Percentiles rank a stretch among this genome's conserved stretches.
phyloP scores from a whole-genome alignment of 1,140 invertebrate species.

The Brachionus sp. region DNA sequence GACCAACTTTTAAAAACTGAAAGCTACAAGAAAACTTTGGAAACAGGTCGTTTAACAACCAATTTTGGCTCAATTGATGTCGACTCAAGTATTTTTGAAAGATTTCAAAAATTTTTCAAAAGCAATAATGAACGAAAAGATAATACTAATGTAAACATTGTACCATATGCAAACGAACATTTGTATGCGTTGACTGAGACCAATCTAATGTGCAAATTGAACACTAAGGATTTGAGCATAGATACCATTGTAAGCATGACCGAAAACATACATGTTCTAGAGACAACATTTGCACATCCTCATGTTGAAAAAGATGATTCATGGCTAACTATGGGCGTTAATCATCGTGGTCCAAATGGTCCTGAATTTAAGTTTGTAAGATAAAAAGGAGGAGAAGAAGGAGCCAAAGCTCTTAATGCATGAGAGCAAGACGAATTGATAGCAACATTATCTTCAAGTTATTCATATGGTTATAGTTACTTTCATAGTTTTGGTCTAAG shows the following conservation, averaged over 20 bases:
- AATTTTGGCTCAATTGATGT: conserved; percentile 25
- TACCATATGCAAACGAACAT: conserved; percentile 75
- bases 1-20: conserved; percentile 65
- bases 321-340: conserved; percentile 70
- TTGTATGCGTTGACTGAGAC: conserved; percentile 76
- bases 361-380: conserved; percentile 34
- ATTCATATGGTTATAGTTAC: background rate
- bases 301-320: conserved; percentile 73
- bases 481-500: conserved; percentile 38
- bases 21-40: conserved; percentile 26
- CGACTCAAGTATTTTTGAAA: conserved; percentile 46
- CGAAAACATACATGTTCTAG: conserved; percentile 43
- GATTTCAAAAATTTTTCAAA: conserved; percentile 48
- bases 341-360: background rate
- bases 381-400: conserved; percentile 6
- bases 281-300: conserved; percentile 62
- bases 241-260: conserved; percentile 60
- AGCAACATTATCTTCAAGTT: conserved; percentile 11
- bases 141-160: conserved; percentile 81
- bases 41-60: conserved; percentile 44
- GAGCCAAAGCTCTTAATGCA: background rate
- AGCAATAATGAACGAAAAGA: conserved; percentile 63
- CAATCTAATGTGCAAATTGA: conserved; percentile 73
- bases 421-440: conserved; percentile 19
- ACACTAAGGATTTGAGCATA: conserved; percentile 69